Conservation (phyloP, 2,888 invertebrate genomes). For the Norana najaformis region DNA sequence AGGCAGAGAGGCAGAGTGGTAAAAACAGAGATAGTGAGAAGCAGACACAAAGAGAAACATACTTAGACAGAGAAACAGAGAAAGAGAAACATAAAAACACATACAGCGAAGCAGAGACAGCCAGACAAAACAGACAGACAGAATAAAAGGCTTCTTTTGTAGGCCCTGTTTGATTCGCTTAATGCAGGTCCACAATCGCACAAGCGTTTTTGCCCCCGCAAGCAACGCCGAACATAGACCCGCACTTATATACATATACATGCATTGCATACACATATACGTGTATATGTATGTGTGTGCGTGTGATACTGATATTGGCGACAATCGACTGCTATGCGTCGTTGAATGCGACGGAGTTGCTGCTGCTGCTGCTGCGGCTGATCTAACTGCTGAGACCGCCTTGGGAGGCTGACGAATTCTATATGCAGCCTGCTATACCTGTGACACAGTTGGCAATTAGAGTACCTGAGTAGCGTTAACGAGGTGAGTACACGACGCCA, state of each 20-base stretch:
- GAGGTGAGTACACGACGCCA: neutral
- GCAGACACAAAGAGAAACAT: neutral
- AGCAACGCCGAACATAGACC: too few species aligned
- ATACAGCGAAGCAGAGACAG: too few species aligned
- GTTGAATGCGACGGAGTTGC: conserved; percentile 4
- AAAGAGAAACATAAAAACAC: neutral
- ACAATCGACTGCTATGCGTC: neutral
- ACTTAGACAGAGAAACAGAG: neutral
- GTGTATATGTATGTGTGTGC: neutral
- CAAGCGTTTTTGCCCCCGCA: neutral
- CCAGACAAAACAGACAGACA: neutral
- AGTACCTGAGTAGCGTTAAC: neutral
- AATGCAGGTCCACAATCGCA: neutral
- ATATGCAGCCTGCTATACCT: neutral
- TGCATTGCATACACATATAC: neutral
- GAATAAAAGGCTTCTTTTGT: neutral
- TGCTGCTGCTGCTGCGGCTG: neutral
- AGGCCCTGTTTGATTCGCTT: too few species aligned
- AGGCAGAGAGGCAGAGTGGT: neutral
- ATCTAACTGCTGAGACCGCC: neutral
- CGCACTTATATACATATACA: neutral
- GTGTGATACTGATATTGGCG: conserved; percentile 5
- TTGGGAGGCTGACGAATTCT: neutral
- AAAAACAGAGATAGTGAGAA: neutral
- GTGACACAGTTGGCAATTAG: conserved; percentile 13